Conservation (phyloP, 2,888 invertebrate species). For the Harpalus rufipes region DNA sequence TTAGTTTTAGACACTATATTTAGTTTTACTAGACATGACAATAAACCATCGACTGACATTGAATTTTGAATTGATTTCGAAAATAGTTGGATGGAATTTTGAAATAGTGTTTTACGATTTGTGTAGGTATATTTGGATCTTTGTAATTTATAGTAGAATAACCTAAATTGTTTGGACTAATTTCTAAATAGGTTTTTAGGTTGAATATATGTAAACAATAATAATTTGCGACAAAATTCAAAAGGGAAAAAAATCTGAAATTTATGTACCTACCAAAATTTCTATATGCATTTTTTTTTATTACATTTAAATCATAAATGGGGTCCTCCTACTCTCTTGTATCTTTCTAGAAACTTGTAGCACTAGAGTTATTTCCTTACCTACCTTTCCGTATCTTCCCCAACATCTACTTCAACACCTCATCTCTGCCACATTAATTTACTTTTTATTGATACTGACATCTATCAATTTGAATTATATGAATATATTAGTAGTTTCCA, state of each 20-base stretch:
- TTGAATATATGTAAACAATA: neutral
- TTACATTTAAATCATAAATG: too few species aligned
- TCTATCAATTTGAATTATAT: too few species aligned
- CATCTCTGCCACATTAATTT: too few species aligned
- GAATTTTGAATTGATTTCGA: neutral
- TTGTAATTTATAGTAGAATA: neutral
- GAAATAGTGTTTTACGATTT: neutral
- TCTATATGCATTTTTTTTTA: neutral
- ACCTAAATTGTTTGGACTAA: neutral
- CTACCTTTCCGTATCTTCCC: too few species aligned
- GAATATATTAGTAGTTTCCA: too few species aligned
- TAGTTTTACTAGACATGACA: conserved; percentile 17
- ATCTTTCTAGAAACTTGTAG: too few species aligned
- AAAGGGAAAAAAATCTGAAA: neutral
- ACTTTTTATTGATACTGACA: too few species aligned
- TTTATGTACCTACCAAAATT: neutral
- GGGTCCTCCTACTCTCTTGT: too few species aligned
- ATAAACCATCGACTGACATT: neutral
- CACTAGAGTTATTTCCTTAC: too few species aligned
- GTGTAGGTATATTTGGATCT: neutral
- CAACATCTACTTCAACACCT: too few species aligned
- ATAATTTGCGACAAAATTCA: neutral
- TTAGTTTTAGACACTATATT: conserved; percentile 36
- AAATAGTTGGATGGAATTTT: neutral
- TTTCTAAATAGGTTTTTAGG: neutral